A percentile compares a stretch with the other conserved stretches of the same genome.
Evolutionary conservation across 1,140 invertebrate genomes (phyloP).

Genomic region (Bicyclus anynana): DNA sequence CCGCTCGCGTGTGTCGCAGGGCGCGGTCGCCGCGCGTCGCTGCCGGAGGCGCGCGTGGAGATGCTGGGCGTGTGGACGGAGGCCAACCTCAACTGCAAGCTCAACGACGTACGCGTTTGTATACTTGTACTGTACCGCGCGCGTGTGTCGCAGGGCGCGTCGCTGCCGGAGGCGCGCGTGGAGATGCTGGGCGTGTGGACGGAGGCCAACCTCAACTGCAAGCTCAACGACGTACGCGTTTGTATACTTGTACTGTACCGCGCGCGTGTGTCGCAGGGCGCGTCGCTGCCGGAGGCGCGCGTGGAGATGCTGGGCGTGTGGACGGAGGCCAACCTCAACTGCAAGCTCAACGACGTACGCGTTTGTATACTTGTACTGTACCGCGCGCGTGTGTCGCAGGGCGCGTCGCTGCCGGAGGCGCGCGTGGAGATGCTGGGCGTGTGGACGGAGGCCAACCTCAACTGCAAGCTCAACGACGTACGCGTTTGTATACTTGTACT

Average conservation of each 20-base stretch:
- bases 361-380: background rate
- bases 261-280: constrained; percentile 22
- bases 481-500: constrained; percentile 23
- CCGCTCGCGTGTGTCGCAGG: constrained; percentile 13
- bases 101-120: constrained; percentile 56
- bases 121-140: no score
- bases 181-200: constrained; percentile 72
- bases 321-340: constrained; percentile 70
- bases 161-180: constrained; percentile 50
- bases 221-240: constrained; percentile 61
- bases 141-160: constrained; percentile 27
- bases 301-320: constrained; percentile 70
- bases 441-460: constrained; percentile 69
- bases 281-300: constrained; percentile 45
- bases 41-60: constrained; percentile 54
- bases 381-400: constrained; percentile 12
- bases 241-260: background rate
- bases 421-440: constrained; percentile 68
- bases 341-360: constrained; percentile 67
- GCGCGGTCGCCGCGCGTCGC: constrained; percentile 38
- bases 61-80: constrained; percentile 72
- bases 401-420: constrained; percentile 44
- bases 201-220: constrained; percentile 69
- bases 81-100: constrained; percentile 68
- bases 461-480: constrained; percentile 70